Evolutionary conservation across 2,113 vertebrate species (phyloP).

Genomic region (Anolis carolinensis): DNA sequence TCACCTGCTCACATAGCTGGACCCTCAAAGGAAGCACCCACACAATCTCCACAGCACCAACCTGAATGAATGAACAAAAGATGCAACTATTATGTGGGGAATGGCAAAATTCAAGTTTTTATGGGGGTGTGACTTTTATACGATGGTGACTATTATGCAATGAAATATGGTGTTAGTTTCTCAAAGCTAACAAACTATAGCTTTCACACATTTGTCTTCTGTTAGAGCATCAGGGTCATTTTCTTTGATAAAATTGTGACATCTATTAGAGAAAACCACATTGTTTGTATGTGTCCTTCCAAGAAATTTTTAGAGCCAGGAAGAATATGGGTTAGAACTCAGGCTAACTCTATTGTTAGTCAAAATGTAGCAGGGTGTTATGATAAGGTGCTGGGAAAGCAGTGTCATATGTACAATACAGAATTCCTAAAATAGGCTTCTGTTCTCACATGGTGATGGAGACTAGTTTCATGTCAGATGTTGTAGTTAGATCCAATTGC

Average conservation of each 20-base stretch:
- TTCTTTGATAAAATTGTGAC: too few relatives aligned
- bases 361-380: not conserved
- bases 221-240: not conserved
- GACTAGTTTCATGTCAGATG: too few relatives aligned
- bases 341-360: not conserved
- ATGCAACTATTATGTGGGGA: too few relatives aligned
- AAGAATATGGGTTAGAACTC: not conserved
- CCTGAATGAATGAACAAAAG: too few relatives aligned
- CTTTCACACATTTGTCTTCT: not conserved
- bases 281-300: not conserved
- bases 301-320: not conserved
- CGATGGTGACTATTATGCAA: too few relatives aligned
- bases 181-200: not conserved
- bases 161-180: too few relatives aligned
- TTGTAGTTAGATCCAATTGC: too few relatives aligned
- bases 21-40: too few relatives aligned
- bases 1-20: too few relatives aligned
- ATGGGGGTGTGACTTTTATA: too few relatives aligned
- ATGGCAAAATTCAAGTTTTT: too few relatives aligned
- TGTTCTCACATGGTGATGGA: not conserved
- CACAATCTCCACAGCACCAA: too few relatives aligned
- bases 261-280: not conserved
- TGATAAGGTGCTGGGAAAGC: not conserved
- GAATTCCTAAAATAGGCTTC: not conserved
- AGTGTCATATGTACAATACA: not conserved